Evolutionary conservation across 1,140 invertebrate species (phyloP).

Genomic region (Aphis gossypii): DNA sequence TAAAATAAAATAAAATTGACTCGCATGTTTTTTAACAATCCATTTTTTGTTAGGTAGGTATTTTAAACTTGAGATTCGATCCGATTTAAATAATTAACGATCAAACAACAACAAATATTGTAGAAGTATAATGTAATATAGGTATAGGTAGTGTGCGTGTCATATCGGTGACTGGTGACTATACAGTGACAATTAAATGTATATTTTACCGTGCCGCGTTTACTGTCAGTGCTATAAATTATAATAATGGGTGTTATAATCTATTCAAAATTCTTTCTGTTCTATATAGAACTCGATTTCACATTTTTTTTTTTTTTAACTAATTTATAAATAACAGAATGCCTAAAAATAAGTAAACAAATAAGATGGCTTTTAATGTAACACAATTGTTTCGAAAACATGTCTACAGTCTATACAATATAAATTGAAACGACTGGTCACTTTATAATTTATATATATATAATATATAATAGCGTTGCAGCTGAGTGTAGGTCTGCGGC

Average conservation of each 20-base stretch:
- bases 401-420: background rate
- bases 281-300: background rate
- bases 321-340: background rate
- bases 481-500: background rate
- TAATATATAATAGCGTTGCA: background rate
- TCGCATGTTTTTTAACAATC: background rate
- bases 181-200: background rate
- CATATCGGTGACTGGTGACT: background rate
- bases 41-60: background rate
- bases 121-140: background rate
- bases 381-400: constrained; percentile 39
- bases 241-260: constrained; percentile 17
- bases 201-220: background rate
- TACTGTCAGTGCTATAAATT: background rate
- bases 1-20: background rate
- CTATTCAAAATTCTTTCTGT: background rate
- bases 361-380: background rate
- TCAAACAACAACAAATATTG: background rate
- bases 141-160: background rate
- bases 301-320: background rate
- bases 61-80: background rate
- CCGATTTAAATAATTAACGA: constrained; percentile 4
- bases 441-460: background rate
- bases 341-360: background rate
- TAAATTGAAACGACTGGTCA: background rate